phyloP scores from a whole-genome alignment of 2,113 vertebrate genomes.

The Sinocyclocheilus maitianheensis region DNA sequence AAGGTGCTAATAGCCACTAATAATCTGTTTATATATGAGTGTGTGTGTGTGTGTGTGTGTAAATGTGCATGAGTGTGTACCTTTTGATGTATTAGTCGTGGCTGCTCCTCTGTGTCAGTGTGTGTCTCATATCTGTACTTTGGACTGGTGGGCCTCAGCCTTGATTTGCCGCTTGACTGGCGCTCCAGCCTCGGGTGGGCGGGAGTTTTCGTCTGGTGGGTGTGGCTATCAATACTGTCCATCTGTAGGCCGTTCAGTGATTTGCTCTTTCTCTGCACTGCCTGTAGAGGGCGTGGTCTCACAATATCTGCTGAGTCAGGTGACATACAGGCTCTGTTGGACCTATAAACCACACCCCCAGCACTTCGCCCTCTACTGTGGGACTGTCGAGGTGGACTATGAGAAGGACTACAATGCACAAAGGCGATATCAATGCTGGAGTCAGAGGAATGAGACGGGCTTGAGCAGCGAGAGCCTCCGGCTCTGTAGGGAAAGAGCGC shows the following conservation, averaged over 20 bases:
- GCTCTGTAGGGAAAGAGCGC: slow-evolving; percentile 78
- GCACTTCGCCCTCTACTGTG: slow-evolving; percentile 63
- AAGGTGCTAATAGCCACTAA: too few relatives aligned
- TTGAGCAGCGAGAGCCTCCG: slow-evolving; percentile 81
- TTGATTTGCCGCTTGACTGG: slow-evolving; percentile 47
- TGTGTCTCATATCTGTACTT: slow-evolving; percentile 34
- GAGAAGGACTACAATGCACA: slow-evolving; percentile 69
- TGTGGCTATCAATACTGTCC: slow-evolving; percentile 80
- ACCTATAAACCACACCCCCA: slow-evolving; percentile 74
- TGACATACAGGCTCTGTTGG: slow-evolving; percentile 80
- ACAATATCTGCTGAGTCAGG: slow-evolving; percentile 69
- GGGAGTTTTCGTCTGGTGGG: slow-evolving; percentile 11
- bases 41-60: neutral
- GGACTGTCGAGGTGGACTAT: slow-evolving; percentile 28
- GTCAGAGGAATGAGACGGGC: slow-evolving; percentile 85
- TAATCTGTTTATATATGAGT: too few relatives aligned
- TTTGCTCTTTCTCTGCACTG: slow-evolving; percentile 88
- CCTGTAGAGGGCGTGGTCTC: slow-evolving; percentile 71
- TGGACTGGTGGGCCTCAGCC: slow-evolving; percentile 40
- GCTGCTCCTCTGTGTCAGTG: slow-evolving; percentile 33
- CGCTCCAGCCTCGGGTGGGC: slow-evolving; percentile 47
- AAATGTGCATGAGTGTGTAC: neutral
- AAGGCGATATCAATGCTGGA: slow-evolving; percentile 96
- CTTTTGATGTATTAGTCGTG: slow-evolving; percentile 34
- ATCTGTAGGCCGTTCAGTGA: slow-evolving; percentile 93